Conservation (phyloP, 2,797 vertebrate genomes). For the Sebastes paucispinis region DNA sequence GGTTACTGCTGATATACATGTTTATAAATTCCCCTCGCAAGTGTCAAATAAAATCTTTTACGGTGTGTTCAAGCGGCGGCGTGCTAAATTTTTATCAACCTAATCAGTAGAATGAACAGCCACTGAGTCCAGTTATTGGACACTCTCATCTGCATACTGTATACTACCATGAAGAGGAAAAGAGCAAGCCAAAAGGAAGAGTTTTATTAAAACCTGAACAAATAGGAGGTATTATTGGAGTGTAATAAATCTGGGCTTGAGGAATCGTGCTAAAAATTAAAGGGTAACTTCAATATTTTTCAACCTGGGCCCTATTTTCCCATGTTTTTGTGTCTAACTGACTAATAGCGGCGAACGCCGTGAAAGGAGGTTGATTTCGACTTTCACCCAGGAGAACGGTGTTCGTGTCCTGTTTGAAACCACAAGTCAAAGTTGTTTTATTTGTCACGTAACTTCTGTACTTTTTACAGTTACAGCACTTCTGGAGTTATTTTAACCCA, state of each 20-base stretch:
- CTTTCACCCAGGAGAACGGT: too few relatives aligned
- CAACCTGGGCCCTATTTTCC: too few relatives aligned
- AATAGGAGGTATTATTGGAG: neutral
- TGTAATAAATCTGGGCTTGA: neutral
- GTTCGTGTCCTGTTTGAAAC: too few relatives aligned
- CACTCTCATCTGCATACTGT: slow-evolving; percentile 22
- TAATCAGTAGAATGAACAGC: slow-evolving; percentile 54
- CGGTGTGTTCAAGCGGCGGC: neutral
- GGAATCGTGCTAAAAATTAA: neutral
- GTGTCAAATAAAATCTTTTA: slow-evolving; percentile 66
- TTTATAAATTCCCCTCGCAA: slow-evolving; percentile 57
- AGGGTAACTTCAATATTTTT: too few relatives aligned
- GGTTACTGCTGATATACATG: slow-evolving; percentile 37
- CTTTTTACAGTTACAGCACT: too few relatives aligned
- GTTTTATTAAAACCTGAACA: slow-evolving; percentile 5
- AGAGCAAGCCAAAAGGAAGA: neutral
- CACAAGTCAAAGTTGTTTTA: too few relatives aligned
- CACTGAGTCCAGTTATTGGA: neutral
- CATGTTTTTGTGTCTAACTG: too few relatives aligned
- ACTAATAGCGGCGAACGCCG: too few relatives aligned
- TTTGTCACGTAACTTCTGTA: too few relatives aligned
- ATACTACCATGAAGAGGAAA: neutral
- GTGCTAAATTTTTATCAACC: slow-evolving; percentile 44
- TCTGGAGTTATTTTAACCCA: too few relatives aligned
- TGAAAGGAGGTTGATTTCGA: too few relatives aligned